phyloP scores from a whole-genome alignment of 2,797 vertebrate species.

The Danio albolineatus region DNA sequence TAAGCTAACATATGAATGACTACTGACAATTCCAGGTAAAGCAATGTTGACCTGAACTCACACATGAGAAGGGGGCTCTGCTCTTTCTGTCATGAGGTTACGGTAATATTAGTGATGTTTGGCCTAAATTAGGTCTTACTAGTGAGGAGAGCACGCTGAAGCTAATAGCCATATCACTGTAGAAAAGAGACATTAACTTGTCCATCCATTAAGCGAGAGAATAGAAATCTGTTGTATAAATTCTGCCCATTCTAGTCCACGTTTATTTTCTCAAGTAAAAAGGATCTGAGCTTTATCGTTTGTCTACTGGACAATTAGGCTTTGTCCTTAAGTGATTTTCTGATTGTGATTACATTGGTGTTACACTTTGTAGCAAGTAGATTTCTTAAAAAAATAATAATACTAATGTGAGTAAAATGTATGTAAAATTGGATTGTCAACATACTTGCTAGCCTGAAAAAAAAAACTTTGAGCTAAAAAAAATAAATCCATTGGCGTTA shows the following conservation, averaged over 20 bases:
- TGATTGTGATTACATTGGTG: constrained; percentile 88
- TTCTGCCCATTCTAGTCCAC: constrained; percentile 80
- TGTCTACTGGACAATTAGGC: constrained; percentile 84
- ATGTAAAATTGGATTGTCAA: constrained; percentile 86
- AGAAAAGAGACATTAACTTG: constrained; percentile 53
- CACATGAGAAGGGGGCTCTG: constrained; percentile 60
- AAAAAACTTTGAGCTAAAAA: constrained; percentile 74
- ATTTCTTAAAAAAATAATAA: constrained; percentile 76
- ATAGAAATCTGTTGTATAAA: constrained; percentile 79
- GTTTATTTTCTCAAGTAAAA: constrained; percentile 77
- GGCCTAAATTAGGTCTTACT: constrained; percentile 83
- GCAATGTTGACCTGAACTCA: constrained; percentile 57
- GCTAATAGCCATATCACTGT: constrained; percentile 58
- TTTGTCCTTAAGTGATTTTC: constrained; percentile 91
- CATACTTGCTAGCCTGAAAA: constrained; percentile 80
- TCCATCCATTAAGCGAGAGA: constrained; percentile 64
- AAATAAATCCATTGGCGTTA: constrained; percentile 73
- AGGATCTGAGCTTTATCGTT: constrained; percentile 87
- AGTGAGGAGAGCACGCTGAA: constrained; percentile 57
- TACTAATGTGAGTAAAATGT: constrained; percentile 86
- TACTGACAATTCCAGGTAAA: constrained; percentile 53
- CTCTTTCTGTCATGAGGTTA: constrained; percentile 68
- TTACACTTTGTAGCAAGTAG: constrained; percentile 92
- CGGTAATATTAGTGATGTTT: constrained; percentile 69
- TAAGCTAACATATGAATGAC: constrained; percentile 53